Evolutionary conservation across 2,797 vertebrate species (phyloP), one percentile per base, ranked within the genome.

Genomic region (Catamblyrhynchus diadema): DNA sequence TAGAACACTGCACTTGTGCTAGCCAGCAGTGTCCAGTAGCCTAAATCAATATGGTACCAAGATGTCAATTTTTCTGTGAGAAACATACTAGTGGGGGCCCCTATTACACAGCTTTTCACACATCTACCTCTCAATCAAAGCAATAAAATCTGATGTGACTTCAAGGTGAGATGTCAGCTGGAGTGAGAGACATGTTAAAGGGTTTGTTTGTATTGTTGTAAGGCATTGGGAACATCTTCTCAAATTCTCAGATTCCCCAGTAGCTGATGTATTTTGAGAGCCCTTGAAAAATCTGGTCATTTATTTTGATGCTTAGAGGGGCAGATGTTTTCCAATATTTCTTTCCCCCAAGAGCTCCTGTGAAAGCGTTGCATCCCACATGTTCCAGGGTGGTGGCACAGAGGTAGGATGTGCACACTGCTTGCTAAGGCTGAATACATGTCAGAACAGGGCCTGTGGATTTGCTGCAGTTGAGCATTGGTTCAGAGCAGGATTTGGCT

Each of bases 281-380:
- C 42, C 50, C 39, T 87, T 92, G 53, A 84, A 87, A 90, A 90
- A 53, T 60, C 59, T 66, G n/a, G 7, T 48, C 0, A 1, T 59
- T 81, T 75, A 37, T 79, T 88, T 88, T 90, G 59, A 62, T 93
- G 71, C 28, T 50, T 71, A 48, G 21, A 59, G 22, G 12, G 4
- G 28, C 17, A 73, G 48, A 42, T 82, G 53, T 62, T 73, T 87
- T 80, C 48, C 9, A 3, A 3, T n/a, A 62, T 17, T 67, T 92
- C 33, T 72, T 86, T 93, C 77, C 81, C 39, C 27, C 17, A n/a
- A 85, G 33, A 89, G 39, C 57, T 87, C 45, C 17, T 72, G 25
- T 54, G 62, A 44, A 81, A 86, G 48, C 0, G 0, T 50, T 32
- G 25, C 41, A 14, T 67, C 30, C 33, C 4, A 2, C 12, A 2